phyloP scores from a whole-genome alignment of 2,888 invertebrate species.

The Acronicta leporina region DNA sequence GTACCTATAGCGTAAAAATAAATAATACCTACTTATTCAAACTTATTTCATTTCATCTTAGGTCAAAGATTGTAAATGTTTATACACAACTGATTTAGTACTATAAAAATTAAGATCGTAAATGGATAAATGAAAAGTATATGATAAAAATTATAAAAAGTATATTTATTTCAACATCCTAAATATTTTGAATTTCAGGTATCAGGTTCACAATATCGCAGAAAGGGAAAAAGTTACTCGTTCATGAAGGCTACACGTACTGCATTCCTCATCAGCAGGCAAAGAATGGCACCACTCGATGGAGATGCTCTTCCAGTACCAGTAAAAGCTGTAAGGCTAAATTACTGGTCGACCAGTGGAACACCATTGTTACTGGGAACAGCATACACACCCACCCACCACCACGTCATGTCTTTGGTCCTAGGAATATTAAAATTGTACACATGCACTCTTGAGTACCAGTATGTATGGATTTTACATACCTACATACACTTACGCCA shows the following conservation, averaged over 20 bases:
- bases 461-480: too few species aligned
- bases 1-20: too few species aligned
- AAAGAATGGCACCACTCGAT: neutral
- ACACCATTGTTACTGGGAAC: neutral
- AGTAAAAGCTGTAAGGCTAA: constrained; percentile 1
- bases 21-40: too few species aligned
- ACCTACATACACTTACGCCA: too few species aligned
- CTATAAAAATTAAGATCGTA: too few species aligned
- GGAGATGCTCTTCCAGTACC: neutral
- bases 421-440: neutral
- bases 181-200: neutral
- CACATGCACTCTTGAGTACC: too few species aligned
- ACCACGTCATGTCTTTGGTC: neutral
- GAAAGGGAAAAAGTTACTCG: neutral
- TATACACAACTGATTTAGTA: too few species aligned
- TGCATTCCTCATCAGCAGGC: neutral
- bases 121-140: too few species aligned
- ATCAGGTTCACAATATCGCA: neutral
- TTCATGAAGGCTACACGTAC: neutral
- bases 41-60: too few species aligned
- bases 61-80: too few species aligned
- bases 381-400: neutral
- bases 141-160: too few species aligned
- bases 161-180: too few species aligned
- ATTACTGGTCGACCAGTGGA: neutral